Evolutionary conservation across 1,140 invertebrate species (phyloP), one percentile per base, ranked within the genome.

Genomic region (Eupristina koningsbergeri): DNA sequence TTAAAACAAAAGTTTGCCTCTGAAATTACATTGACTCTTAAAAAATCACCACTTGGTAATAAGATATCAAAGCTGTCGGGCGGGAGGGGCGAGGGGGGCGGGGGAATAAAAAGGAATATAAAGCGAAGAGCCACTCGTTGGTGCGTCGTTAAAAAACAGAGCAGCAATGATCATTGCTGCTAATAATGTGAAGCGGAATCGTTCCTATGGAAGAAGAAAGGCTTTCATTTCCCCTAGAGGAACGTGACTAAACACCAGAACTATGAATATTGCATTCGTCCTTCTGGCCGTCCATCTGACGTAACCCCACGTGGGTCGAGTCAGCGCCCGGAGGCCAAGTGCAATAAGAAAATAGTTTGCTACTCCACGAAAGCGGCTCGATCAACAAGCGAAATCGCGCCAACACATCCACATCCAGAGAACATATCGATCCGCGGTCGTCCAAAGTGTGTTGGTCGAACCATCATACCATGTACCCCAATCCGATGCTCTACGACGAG

Each of bases 211-310:
- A 45, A 45, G 41, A 7, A n/a, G n/a, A 53, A 83, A 71, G 31
- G 26, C 22, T 8, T 41, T 47, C 19, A 19, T 45, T 63, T 77
- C 74, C 36, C 83, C 84, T 53, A 47, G n/a, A 50, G 39, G 11
- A 36, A 53, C 77, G 69, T 71, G 50, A 84, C 82, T 80, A 84
- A 84, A 84, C 34, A 69, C 26, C 71, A 71, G 53, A 47, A 76
- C 53, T n/a, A 84, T 84, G 83, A 84, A 84, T 84, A 84, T 76
- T 80, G 31, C 36, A 80, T 39, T 34, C 15, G 29, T 63, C 75
- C 76, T 61, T 84, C 75, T 83, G 80, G 80, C 6, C n/a, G 19
- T 61, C 75, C n/a, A 64, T 26, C 22, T 39, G 64, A 50, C 29
- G 31, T 36, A 8, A 63, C 31, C 53, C 61, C 36, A 22, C 50